Base-by-base conservation (phyloP, 2,888 invertebrate species). In the Troides aeacus region DNA sequence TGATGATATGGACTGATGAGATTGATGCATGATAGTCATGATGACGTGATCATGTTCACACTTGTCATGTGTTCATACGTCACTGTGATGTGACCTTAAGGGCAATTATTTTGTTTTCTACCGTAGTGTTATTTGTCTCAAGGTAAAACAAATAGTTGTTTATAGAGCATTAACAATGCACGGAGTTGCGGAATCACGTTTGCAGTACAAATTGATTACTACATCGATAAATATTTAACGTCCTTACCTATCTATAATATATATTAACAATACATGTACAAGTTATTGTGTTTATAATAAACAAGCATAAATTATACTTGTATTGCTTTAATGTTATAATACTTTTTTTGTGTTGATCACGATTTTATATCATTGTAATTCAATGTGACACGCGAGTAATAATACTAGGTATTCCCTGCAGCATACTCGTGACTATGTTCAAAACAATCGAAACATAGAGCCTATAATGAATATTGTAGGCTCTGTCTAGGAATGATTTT, bases 121-220 rank as follows among this genome's bases (percentile, higher is more conserved):
- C 39, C 23, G 1, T 57, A 39, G 57, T 39, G 17, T 42, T 64
- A 57, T 64, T 64, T 58, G 39, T 46, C 23, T 2, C 30, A 42
- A 58, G 65, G 57, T 36, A 53, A 42, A 53, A 36, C 60, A 66
- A 66, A 66, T 60, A 66, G 60, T 53, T 66, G 60, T 60, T 66
- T 61, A 61, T 61, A 60, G 30, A n/a, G 46, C 59, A 66, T 66
- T 59, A 36, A 66, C 60, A 66, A 66, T 66, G 50, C 36, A 50
- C 59, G 53, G 60, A 36, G 61, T 61, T 60, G 18, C 53, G 24
- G 36, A 39, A 66, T 66, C 66, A 66, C 60, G 65, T 24, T 67
- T 67, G 18, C 24, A 42, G 23, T 67, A 56, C 24, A 53, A 68
- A 56, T 68, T 62, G n/a, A 67, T 42, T 68, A 46, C n/a, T 58